Conservation (phyloP, 2,888 invertebrate genomes). For the Antheraea assamensis region DNA sequence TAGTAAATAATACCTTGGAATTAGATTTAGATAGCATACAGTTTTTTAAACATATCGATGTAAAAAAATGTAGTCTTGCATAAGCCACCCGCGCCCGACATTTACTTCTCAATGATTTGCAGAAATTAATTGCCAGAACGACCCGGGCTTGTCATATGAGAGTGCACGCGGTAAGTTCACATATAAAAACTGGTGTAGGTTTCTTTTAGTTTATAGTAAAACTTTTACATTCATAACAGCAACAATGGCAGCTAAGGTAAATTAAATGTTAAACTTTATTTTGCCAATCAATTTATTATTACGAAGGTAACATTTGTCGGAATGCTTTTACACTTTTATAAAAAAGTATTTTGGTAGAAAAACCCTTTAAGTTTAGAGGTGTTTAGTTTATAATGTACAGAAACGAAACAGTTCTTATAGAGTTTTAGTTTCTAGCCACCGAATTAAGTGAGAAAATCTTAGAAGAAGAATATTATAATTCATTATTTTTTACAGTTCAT, state of each 20-base stretch:
- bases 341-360: too few species aligned
- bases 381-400: too few species aligned
- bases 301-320: not conserved
- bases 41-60: too few species aligned
- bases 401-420: too few species aligned
- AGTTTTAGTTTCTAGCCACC: not conserved
- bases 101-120: constrained; percentile 22
- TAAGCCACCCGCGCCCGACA: not conserved
- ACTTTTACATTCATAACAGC: constrained; percentile 48
- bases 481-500: constrained; percentile 48
- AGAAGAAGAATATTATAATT: not conserved
- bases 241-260: constrained; percentile 73
- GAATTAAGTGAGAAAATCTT: not conserved
- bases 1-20: too few species aligned
- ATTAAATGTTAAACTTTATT: not conserved
- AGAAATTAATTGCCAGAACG: constrained; percentile 42
- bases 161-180: constrained; percentile 26
- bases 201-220: constrained; percentile 54
- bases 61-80: not conserved
- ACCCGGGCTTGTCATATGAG: constrained; percentile 37
- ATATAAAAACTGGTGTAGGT: constrained; percentile 63
- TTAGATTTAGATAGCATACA: too few species aligned
- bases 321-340: not conserved
- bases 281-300: not conserved
- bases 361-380: too few species aligned